Evolutionary conservation across 2,888 invertebrate genomes (phyloP).

Genomic region (Coecobrya sp.): DNA sequence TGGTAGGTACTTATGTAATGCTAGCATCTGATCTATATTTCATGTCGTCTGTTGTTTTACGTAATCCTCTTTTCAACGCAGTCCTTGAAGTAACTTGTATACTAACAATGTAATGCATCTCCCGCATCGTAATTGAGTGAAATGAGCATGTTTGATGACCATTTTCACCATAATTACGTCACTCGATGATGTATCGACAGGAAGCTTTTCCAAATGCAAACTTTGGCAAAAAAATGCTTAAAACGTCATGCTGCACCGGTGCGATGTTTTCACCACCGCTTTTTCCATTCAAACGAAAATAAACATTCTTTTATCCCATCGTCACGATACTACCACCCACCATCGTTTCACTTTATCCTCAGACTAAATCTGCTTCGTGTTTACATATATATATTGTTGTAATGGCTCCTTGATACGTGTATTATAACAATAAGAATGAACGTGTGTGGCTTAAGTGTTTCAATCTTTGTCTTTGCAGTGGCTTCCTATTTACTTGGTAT

Average conservation of each 20-base stretch:
- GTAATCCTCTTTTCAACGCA: too few species aligned
- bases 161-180: background rate
- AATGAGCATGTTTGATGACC: background rate
- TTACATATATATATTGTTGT: background rate
- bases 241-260: background rate
- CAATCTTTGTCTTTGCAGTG: constrained; percentile 51
- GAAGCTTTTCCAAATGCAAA: constrained; percentile 23
- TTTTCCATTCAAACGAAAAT: background rate
- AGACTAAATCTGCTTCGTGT: constrained; percentile 11
- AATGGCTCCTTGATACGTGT: background rate
- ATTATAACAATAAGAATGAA: background rate
- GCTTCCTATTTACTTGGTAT: constrained; percentile 49
- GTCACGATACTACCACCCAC: background rate
- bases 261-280: background rate
- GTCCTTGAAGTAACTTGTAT: too few species aligned
- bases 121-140: background rate
- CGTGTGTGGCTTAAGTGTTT: constrained; percentile 59
- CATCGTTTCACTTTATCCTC: background rate
- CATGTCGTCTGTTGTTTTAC: background rate
- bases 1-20: background rate
- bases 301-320: background rate
- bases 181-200: constrained; percentile 47
- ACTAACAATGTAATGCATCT: too few species aligned
- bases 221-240: background rate
- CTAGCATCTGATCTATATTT: background rate